Base-by-base conservation (phyloP, 2,888 invertebrate species). In the Ochropleura plecta region DNA sequence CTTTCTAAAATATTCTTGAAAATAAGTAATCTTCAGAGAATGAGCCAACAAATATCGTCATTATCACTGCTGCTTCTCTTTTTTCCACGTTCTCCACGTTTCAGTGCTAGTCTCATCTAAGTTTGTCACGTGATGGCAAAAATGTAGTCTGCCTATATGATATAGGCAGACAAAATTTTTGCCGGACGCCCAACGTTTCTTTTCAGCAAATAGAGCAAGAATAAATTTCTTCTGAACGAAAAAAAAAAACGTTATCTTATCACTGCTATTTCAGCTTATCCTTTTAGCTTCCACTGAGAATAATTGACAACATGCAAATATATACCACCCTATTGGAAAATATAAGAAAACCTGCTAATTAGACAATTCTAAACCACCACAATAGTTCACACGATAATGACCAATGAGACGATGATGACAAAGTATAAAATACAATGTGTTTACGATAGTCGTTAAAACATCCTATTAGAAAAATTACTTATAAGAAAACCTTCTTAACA, bases 241-340 rank as follows among this genome's bases (percentile, higher is more conserved):
- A 40, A n/a, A 16, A 10, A 64, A 53, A 60, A 7, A 42, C 30
- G 20, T 63, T 70, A 63, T 70, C 64, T 48, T 30, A 55, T 77
- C 0, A 55, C 42, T 85, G 51, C 87, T 85, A 79, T 87, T 87
- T 76, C 86, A 85, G 77, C 62, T 78, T 65, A 81, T 70, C 77
- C 79, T 73, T 30, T 59, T 79, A 70, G 60, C 70, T 63, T 75
- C 59, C 78, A 69, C 57, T 70, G 64, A 86, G 81, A 83, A 81
- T 79, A 73, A 64, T 81, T 81, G 79, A 83, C 68, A 16, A 18
- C 6, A 48, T 2, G 44, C 18, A 80, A 86, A 84, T 77, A 86
- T 85, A 86, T 77, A n/a, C n/a, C 85, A 76, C 79, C 70, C 83
- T 84, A 86, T 88, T 89, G 60, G 72, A 72, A 78, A 83, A 78